Conservation (phyloP, 2,888 invertebrate species). For the Lasioglossum zephyrum region DNA sequence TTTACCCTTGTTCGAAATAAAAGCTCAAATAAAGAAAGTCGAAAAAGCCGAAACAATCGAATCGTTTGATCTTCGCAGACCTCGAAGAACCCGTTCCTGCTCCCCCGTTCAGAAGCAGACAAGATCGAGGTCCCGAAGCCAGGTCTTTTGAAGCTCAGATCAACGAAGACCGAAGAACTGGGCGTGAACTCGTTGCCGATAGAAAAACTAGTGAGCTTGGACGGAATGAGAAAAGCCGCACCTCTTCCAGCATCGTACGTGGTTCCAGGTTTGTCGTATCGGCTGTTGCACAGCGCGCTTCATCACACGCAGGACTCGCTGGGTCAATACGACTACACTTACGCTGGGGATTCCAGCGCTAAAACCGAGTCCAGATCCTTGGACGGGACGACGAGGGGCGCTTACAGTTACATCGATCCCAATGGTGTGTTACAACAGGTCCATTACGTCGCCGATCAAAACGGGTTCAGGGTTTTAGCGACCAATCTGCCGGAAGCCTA, state of each 20-base stretch:
- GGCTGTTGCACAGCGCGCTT: constrained; percentile 78
- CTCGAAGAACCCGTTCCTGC: constrained; percentile 73
- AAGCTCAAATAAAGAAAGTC: too few relatives aligned
- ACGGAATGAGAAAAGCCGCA: constrained; percentile 45
- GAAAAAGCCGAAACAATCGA: not conserved
- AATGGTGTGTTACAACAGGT: constrained; percentile 88
- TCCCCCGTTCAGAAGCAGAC: constrained; percentile 72
- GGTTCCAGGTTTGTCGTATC: constrained; percentile 75
- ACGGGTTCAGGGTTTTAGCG: constrained; percentile 88
- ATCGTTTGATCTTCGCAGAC: not conserved
- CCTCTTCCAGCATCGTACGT: constrained; percentile 67
- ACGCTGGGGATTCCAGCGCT: constrained; percentile 88
- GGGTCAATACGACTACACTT: constrained; percentile 87
- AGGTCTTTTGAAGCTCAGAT: constrained; percentile 45
- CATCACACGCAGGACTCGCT: constrained; percentile 86
- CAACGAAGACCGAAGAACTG: not conserved
- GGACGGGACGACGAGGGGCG: constrained; percentile 88
- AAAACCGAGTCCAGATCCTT: constrained; percentile 87
- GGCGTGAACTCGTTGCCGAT: constrained; percentile 35
- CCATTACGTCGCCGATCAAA: constrained; percentile 87
- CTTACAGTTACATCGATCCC: constrained; percentile 89
- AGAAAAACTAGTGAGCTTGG: constrained; percentile 34
- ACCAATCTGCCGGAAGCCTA: constrained; percentile 87
- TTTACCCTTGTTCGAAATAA: too few relatives aligned
- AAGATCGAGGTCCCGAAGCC: constrained; percentile 74